These are phyloP conservation scores for Bovichtus diacanthus DNA, from an alignment of 2,797 vertebrate genomes.

Conservation along the genomic window DNA sequence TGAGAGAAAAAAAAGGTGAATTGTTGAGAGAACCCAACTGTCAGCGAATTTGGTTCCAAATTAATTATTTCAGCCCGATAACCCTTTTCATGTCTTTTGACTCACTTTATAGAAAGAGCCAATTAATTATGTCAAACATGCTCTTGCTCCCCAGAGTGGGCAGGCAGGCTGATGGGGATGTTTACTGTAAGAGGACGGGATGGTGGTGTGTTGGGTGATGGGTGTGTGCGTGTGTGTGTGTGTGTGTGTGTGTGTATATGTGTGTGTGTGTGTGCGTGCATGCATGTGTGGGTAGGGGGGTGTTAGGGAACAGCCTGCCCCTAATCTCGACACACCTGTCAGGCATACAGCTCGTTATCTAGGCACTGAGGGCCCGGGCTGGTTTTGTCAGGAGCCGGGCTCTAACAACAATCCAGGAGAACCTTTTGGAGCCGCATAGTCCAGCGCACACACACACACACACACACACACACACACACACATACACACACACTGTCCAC, in stretches of 20 bases:
- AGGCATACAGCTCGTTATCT: constrained; percentile 90
- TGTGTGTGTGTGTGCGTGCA: constrained; percentile 60
- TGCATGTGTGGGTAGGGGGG: not conserved
- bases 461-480: constrained; percentile 25
- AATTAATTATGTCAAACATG: constrained; percentile 98
- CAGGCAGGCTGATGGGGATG: constrained; percentile 90
- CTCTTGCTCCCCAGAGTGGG: constrained; percentile 87
- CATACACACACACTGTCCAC: constrained; percentile 84
- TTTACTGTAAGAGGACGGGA: constrained; percentile 86
- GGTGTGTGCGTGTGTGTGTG: constrained; percentile 40
- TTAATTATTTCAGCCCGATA: constrained; percentile 97
- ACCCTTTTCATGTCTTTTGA: constrained; percentile 95
- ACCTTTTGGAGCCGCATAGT: constrained; percentile 21
- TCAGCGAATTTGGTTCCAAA: constrained; percentile 93
- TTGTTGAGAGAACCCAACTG: constrained; percentile 90
- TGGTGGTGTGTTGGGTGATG: constrained; percentile 78
- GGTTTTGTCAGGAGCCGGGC: constrained; percentile 89
- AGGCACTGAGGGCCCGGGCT: constrained; percentile 90
- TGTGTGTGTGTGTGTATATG: constrained; percentile 33
- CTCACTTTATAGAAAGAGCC: constrained; percentile 95
- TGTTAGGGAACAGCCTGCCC: constrained; percentile 66
- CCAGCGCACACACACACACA: not conserved
- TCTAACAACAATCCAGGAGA: constrained; percentile 88
- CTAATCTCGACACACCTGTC: constrained; percentile 93
- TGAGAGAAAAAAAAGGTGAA: constrained; percentile 75